Base-by-base conservation (phyloP, 2,888 invertebrate species). In the Drosophila parthenogenetica region DNA sequence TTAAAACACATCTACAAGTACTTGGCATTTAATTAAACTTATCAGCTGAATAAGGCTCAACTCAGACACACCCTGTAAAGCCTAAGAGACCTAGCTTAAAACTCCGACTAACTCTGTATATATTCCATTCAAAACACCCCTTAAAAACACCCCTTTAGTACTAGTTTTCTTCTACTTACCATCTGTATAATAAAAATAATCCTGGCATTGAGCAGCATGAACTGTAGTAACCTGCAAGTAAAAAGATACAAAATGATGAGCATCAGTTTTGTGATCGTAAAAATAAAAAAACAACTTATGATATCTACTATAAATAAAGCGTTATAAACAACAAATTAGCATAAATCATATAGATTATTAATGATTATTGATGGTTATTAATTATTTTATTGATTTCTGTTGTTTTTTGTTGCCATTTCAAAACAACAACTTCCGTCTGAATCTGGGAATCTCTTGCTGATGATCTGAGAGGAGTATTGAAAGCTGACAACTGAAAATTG, bases 181-280 rank as follows among this genome's bases (percentile, higher is more conserved):
- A 96, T 96, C 95, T 95, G 95, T 95, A 95, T 95, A 95, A 95
- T 95, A 95, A 95, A 95, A 95, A 95, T 95, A 95, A 95, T 95
- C 95, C 95, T 95, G 94, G 95, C 96, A 95, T 95, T 95, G 95
- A 95, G 95, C 95, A 96, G 95, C 95, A 95, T 95, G 95, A 96
- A 95, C 95, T 95, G 95, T 95, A 95, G 95, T 96, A 96, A 95
- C 96, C 96, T 96, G 94, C 50, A 91, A 82, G 69, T 48, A 71
- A 48, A 51, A 8, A 8, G 51, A 73, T 63, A 25, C 25, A 53
- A 60, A 60, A 43, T 71, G 37, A 57, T 59, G 22, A 43, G 46
- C 19, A 17, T 3, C 2, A 29, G 14, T 55, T 35, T 29, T 40
- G 32, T 57, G 43, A 45, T 61, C 25, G 17, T 37, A 32, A 16